A percentile compares a stretch with the other conserved stretches of the same genome.
These are phyloP conservation scores for Nomada hirtipes DNA, from an alignment of 2,888 invertebrate genomes.

Conservation along the genomic window DNA sequence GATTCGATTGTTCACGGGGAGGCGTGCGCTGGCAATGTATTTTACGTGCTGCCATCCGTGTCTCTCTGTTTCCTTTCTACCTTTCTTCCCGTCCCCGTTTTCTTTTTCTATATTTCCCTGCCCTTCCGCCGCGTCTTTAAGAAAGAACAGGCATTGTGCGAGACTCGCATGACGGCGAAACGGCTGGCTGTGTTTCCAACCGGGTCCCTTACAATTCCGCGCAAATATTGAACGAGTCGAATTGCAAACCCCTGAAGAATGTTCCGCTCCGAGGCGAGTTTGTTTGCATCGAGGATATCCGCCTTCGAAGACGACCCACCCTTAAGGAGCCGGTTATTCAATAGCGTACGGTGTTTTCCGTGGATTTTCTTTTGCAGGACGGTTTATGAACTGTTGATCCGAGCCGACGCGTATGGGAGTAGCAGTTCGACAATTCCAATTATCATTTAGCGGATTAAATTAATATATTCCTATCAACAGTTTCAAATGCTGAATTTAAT, in stretches of 20 bases:
- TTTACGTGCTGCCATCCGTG: constrained; percentile 7
- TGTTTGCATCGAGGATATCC: constrained; percentile 6
- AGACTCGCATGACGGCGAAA: constrained; percentile 1
- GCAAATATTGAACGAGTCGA: constrained; percentile 5
- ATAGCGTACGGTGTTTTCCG: not conserved
- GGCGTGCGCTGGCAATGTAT: constrained; percentile 21
- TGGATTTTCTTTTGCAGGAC: not conserved
- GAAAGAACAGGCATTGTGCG: constrained; percentile 13
- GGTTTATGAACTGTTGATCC: not conserved
- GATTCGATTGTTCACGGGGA: constrained; percentile 52
- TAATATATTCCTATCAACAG: too few relatives aligned
- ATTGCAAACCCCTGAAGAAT: not conserved
- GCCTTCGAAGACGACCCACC: not conserved
- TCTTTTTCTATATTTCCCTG: not conserved
- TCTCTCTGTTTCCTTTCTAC: constrained; percentile 9
- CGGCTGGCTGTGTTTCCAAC: constrained; percentile 5
- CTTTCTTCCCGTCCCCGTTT: not conserved
- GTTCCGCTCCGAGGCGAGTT: constrained; percentile 1
- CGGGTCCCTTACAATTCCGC: constrained; percentile 20
- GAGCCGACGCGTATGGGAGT: too few relatives aligned
- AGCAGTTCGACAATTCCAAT: not conserved
- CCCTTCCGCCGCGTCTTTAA: not conserved
- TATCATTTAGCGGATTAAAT: too few relatives aligned
- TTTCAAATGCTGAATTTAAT: too few relatives aligned
- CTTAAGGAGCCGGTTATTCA: not conserved